Evolutionary conservation across 2,888 invertebrate species (phyloP), one percentile per base, ranked within the genome.

Genomic region (Lissonota sp.): DNA sequence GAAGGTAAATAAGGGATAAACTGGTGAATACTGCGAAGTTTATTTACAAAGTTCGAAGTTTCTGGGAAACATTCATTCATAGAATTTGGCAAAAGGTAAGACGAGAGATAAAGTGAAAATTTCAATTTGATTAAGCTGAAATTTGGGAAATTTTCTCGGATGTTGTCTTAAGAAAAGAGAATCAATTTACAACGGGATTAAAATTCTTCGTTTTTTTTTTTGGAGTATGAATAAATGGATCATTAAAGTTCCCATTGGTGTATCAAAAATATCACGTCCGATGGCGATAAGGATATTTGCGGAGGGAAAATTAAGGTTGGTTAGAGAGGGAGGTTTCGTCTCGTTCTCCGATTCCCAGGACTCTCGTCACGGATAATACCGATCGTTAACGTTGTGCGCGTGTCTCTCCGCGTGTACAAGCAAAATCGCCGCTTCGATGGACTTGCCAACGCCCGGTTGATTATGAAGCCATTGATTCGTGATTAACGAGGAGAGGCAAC

Each of bases 381-480:
- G 73, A 58, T 73, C 73, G 77, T 80, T 80, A 80, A 80, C 73
- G 69, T 26, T 55, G 66, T 49, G 53, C 12, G 55, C 10, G 14
- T 53, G 7, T 53, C 53, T 53, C 53, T 37, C 26, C 26, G 26
- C 26, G 37, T 57, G 37, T 57, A 57, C 14, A 26, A 57, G 7
- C 40, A 69, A 40, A 6, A 6, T 57, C 63, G 60, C 37, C 26
- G 26, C 63, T 46, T 51, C 63, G 67, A 64, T 73, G 77, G 73
- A 69, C 64, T 71, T 60, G 60, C 70, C 51, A 49, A 74, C 73
- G 70, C 74, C 73, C 55, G 64, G 76, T 75, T 80, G 80, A 82
- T 82, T 80, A 76, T 73, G 76, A 76, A 73, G 72, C 79, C 80
- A 82, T 82, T 82, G 82, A 82, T 82, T 82, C 76, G 63, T 77